Evolutionary conservation across 2,113 vertebrate genomes (phyloP), one percentile per base, ranked within the genome.

Genomic region (Kryptolebias marmoratus): DNA sequence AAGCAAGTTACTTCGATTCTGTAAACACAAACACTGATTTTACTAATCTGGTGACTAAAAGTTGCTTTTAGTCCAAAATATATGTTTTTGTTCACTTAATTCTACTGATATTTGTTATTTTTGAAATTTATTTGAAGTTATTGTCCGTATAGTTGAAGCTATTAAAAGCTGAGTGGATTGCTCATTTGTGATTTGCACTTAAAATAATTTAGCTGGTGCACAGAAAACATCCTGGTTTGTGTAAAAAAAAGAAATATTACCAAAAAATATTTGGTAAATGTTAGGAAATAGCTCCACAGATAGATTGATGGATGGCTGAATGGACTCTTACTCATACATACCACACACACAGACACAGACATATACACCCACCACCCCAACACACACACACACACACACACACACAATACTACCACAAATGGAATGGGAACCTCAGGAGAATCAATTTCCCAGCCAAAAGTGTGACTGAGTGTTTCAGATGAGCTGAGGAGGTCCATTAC

Each of bases 401-500:
- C 64, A 45, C 32, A 28, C 39, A 0, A 30, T 28, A 14, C 67
- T 60, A 28, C 65, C 42, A 74, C 50, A 68, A 32, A 73, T 56
- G 28, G 9, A 82, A 72, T 32, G 70, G 59, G 22, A 84, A 75
- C 67, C 56, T 82, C 56, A 0, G 64, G 55, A 73, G 55, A 84
- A 88, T 82, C 75, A 81, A 79, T 90, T 84, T 83, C 73, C 72
- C 75, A 75, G 62, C 73, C 74, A 65, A 84, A 68, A 83, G 72
- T 77, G 74, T 72, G 71, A 86, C 50, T 74, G 74, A 82, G 69
- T 72, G 78, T 88, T 82, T 80, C 49, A 69, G 72, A 59, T 45
- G 65, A 60, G 45, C 67, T 77, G 61, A 80, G 70, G 55, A 73
- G 74, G 67, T 62, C 85, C 75, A 88, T 88, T 85, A 88, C 75